These are phyloP conservation scores for Sebastes cheni DNA, from an alignment of 2,797 vertebrate species.

Conservation along the genomic window DNA sequence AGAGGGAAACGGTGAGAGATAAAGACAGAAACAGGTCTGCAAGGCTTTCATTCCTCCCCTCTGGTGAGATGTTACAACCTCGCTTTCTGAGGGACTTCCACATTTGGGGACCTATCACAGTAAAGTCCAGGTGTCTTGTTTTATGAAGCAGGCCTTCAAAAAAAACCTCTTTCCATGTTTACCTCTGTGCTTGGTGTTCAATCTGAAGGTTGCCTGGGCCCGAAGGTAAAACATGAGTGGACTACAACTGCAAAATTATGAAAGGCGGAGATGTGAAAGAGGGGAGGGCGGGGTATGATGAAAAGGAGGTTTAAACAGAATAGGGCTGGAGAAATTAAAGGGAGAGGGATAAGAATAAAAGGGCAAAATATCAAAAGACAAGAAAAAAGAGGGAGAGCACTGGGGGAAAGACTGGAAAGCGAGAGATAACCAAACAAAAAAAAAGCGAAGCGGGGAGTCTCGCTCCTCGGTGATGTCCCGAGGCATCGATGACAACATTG, in stretches of 20 bases:
- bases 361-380: slow-evolving; percentile 47
- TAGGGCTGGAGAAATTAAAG: slow-evolving; percentile 21
- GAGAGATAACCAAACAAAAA: slow-evolving; percentile 44
- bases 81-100: neutral
- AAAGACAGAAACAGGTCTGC: neutral
- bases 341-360: slow-evolving; percentile 31
- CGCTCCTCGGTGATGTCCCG: slow-evolving; percentile 16
- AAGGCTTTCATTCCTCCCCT: slow-evolving; percentile 15
- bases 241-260: slow-evolving; percentile 41
- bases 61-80: slow-evolving; percentile 10
- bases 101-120: slow-evolving; percentile 1
- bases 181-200: slow-evolving; percentile 29
- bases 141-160: slow-evolving; percentile 27
- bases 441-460: neutral
- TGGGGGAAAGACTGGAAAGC: slow-evolving; percentile 31
- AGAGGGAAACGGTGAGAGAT: neutral
- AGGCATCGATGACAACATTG: slow-evolving; percentile 31
- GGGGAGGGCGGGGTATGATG: neutral
- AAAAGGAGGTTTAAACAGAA: slow-evolving; percentile 34
- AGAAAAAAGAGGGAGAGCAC: slow-evolving; percentile 31
- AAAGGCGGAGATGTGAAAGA: slow-evolving; percentile 7
- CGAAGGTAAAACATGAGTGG: slow-evolving; percentile 58
- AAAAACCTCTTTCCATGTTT: slow-evolving; percentile 23
- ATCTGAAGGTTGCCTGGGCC: slow-evolving; percentile 42
- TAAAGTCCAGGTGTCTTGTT: slow-evolving; percentile 6